Conservation (phyloP, 2,113 vertebrate genomes). For the Ia io region DNA sequence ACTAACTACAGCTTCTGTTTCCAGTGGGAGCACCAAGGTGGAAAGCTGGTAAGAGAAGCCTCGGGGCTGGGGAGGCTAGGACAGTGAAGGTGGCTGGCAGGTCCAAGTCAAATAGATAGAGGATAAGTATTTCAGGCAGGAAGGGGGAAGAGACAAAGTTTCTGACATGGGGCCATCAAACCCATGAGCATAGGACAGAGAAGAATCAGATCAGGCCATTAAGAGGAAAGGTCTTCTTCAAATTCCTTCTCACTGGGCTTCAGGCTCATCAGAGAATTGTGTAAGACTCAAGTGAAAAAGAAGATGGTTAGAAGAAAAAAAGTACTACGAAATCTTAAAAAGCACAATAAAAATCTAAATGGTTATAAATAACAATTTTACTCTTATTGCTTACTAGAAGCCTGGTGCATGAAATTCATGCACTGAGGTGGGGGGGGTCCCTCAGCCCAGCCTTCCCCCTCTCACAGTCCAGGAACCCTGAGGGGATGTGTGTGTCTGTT, state of each 20-base stretch:
- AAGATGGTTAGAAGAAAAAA: neutral
- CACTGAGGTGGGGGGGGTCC: too few species aligned
- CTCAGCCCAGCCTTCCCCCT: too few species aligned
- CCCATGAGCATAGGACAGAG: neutral
- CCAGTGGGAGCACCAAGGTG: neutral
- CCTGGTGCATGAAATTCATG: too few species aligned
- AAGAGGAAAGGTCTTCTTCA: neutral
- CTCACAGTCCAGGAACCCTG: too few species aligned
- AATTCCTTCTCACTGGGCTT: neutral
- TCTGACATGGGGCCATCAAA: neutral
- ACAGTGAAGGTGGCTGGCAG: neutral
- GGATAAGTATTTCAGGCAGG: neutral
- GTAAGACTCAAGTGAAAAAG: neutral
- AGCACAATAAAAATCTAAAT: neutral
- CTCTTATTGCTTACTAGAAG: neutral
- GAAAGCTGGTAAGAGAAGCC: conserved; percentile 10
- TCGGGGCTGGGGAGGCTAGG: neutral
- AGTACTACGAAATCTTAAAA: neutral
- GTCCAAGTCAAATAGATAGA: neutral
- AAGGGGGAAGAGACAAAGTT: neutral
- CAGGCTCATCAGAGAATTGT: neutral
- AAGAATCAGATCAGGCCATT: neutral
- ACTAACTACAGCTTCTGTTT: neutral
- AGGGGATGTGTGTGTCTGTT: too few species aligned
- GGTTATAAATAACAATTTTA: neutral